Evolutionary conservation across 2,888 invertebrate species (phyloP), one percentile per base, ranked within the genome.

Genomic region (Rutpela maculata): DNA sequence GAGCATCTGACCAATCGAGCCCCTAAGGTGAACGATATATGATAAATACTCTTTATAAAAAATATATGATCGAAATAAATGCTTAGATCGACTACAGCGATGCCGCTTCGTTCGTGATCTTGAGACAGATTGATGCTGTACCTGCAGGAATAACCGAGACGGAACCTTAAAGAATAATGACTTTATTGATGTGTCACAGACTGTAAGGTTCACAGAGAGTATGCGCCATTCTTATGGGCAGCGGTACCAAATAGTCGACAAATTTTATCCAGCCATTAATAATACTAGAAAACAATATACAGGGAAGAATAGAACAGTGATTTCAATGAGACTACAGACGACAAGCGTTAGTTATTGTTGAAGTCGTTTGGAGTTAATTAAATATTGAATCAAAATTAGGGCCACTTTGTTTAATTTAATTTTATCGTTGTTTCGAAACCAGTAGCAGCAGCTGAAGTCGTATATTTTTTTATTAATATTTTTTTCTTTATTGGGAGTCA

Each of bases 61-160:
- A 87, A 85, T 86, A 85, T 85, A 86, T 83, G 87, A 87, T 86
- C 87, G 84, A 86, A 87, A 87, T 87, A 86, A 87, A 87, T 86
- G 86, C 85, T 84, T 84, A 85, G 87, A 86, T 87, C 82, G 84
- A 83, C 83, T 80, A 76, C 79, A 78, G 81, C 80, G 83, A 83
- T 82, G 84, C 84, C 83, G 82, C 81, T 78, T 72, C 78, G 77
- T 78, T 85, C 85, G 85, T 85, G 84, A 84, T 83, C 79, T 80
- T 83, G 85, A 85, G 84, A 84, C 77, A 74, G 80, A 78, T 78
- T 78, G 80, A 80, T 78, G 76, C 72, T 59, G 63, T 69, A 74
- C 76, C 66, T 67, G 78, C 75, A 26, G 62, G 80, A 70, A 63
- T 70, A 81, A 82, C 78, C 55, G 81, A 84, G 82, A 83, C 66